A percentile compares a stretch with the other conserved stretches of the same genome.
phyloP scores from a whole-genome alignment of 2,113 vertebrate species.

The Addax nasomaculatus region DNA sequence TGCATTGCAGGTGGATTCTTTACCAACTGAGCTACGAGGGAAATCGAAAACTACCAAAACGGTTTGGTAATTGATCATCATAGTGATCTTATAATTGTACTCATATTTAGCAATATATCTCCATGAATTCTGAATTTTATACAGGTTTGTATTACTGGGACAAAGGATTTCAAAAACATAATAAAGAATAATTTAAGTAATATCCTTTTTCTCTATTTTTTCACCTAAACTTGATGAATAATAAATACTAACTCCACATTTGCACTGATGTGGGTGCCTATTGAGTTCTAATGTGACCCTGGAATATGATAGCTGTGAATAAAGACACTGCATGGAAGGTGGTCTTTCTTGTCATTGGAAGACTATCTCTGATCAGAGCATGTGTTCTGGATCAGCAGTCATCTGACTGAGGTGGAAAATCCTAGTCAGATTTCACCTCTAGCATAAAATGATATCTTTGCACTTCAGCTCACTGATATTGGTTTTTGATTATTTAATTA shows the following conservation, averaged over 20 bases:
- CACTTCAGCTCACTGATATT: background rate
- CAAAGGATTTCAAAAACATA: constrained; percentile 16
- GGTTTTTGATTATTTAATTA: constrained; percentile 32
- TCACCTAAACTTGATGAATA: constrained; percentile 12
- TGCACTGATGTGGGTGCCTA: background rate
- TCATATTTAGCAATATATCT: background rate
- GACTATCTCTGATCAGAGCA: background rate
- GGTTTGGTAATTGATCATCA: background rate
- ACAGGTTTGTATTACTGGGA: background rate
- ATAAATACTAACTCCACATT: background rate
- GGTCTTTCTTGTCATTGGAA: constrained; percentile 25
- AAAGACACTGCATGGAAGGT: constrained; percentile 34
- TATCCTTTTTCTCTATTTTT: constrained; percentile 25
- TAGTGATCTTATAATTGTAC: background rate
- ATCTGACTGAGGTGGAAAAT: constrained; percentile 41
- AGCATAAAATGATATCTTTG: constrained; percentile 28
- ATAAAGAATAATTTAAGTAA: background rate
- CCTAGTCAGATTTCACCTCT: background rate
- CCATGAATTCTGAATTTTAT: background rate
- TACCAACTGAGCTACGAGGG: background rate
- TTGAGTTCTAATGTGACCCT: constrained; percentile 51
- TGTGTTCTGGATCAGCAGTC: background rate
- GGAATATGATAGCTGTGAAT: constrained; percentile 39
- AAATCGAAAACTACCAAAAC: background rate
- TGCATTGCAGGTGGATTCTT: background rate